Percentiles rank a stretch among this genome's conserved stretches.
These are phyloP conservation scores for Psittacula cyanocephala DNA, from an alignment of 2,113 vertebrate species.

Conservation along the genomic window DNA sequence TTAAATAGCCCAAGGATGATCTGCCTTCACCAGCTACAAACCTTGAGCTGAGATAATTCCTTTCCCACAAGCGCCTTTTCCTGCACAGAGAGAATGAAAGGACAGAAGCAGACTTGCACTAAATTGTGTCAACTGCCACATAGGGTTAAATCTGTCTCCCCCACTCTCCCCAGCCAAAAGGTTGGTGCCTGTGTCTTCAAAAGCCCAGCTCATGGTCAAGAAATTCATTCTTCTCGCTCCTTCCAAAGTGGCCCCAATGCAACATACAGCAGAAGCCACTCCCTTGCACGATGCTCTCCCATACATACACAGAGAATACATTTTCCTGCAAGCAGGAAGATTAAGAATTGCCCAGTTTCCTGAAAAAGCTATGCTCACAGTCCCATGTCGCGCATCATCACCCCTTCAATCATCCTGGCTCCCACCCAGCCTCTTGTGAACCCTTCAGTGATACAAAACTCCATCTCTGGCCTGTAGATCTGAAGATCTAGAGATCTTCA, in stretches of 20 bases:
- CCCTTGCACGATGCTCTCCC: neutral
- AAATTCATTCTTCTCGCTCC: neutral
- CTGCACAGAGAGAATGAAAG: neutral
- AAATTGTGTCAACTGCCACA: neutral
- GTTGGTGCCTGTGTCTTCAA: neutral
- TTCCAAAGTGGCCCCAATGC: fast-evolving
- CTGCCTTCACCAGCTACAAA: neutral
- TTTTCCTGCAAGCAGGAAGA: neutral
- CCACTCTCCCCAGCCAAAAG: neutral
- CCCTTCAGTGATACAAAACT: neutral
- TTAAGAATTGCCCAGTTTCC: neutral
- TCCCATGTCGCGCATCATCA: neutral
- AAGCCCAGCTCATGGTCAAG: neutral
- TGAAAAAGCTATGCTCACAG: neutral
- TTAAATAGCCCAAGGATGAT: neutral
- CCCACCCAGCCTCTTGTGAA: neutral
- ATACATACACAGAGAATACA: fast-evolving
- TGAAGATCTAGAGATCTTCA: neutral
- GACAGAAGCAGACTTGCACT: neutral
- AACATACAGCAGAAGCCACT: neutral
- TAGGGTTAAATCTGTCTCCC: neutral
- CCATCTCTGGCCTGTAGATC: no score
- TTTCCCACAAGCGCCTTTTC: neutral
- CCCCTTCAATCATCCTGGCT: neutral
- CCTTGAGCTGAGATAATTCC: neutral